A percentile compares a stretch with the other conserved stretches of the same genome.
These are phyloP conservation scores for Poeciliopsis turneri DNA, from an alignment of 2,797 vertebrate species.

Conservation along the genomic window DNA sequence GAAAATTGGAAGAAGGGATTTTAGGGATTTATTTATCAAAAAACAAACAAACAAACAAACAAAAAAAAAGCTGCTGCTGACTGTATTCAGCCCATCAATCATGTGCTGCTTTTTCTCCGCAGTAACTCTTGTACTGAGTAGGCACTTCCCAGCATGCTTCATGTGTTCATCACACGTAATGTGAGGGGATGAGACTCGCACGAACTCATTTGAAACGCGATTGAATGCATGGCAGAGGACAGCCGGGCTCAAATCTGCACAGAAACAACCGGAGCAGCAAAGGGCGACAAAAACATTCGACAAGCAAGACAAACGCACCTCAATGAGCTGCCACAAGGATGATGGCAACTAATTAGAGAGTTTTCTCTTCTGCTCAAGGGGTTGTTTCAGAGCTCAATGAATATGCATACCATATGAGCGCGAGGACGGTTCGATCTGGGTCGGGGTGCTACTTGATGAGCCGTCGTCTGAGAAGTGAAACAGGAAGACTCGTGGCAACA, in stretches of 20 bases:
- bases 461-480: slow-evolving; percentile 55
- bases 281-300: slow-evolving; percentile 32
- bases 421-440: slow-evolving; percentile 67
- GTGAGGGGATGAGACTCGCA: slow-evolving; percentile 9
- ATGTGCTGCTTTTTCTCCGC: slow-evolving; percentile 9
- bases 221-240: slow-evolving; percentile 21
- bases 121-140: slow-evolving; percentile 1
- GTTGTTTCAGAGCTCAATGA: slow-evolving; percentile 57
- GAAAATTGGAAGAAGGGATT: not conserved
- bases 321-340: slow-evolving; percentile 53
- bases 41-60: too few species aligned
- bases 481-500: slow-evolving; percentile 36
- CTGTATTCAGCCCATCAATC: slow-evolving; percentile 13
- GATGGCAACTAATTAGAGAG: slow-evolving; percentile 69
- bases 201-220: slow-evolving; percentile 32
- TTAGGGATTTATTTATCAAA: slow-evolving; percentile 21
- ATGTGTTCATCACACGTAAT: slow-evolving; percentile 16
- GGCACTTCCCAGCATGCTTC: slow-evolving; percentile 9
- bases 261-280: slow-evolving; percentile 9
- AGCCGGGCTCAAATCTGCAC: slow-evolving; percentile 8
- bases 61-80: not conserved
- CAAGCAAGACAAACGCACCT: slow-evolving; percentile 45
- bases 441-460: slow-evolving; percentile 65
- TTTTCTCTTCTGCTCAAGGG: slow-evolving; percentile 64
- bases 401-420: slow-evolving; percentile 71